Conservation (phyloP, 2,113 vertebrate genomes). For the Osmerus eperlanus region DNA sequence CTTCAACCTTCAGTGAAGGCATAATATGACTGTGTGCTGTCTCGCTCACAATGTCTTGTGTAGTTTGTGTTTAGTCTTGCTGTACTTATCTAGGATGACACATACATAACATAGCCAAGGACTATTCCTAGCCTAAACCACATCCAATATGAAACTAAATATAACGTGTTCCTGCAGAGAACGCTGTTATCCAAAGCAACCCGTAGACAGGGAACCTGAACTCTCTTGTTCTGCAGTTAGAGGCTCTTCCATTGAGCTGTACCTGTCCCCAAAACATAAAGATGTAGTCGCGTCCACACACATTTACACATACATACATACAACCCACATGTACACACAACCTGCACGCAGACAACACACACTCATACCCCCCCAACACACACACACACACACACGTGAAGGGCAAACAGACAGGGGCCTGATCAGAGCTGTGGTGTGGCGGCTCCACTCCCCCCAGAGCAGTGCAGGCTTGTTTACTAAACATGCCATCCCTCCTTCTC, state of each 20-base stretch:
- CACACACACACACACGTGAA: not conserved
- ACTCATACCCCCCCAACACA: not conserved
- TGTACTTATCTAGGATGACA: no score
- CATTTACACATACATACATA: constrained; percentile 25
- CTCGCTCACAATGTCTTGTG: no score
- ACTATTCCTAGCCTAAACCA: no score
- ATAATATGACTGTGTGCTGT: no score
- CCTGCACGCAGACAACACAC: not conserved
- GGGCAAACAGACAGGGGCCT: not conserved
- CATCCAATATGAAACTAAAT: no score
- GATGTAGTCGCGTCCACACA: not conserved
- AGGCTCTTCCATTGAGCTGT: not conserved
- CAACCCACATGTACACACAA: constrained; percentile 8
- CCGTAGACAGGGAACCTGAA: no score
- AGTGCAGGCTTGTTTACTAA: constrained; percentile 65
- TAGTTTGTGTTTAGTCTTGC: no score
- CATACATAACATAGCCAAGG: no score
- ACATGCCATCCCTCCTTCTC: constrained; percentile 62
- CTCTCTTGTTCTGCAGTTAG: not conserved
- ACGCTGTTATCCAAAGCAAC: no score
- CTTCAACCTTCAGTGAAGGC: no score
- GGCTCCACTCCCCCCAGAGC: constrained; percentile 16
- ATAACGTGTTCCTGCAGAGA: no score
- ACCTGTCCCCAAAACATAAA: not conserved
- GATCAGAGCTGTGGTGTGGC: no score